Conservation (phyloP, 2,797 vertebrate genomes). For the Otus scops region DNA sequence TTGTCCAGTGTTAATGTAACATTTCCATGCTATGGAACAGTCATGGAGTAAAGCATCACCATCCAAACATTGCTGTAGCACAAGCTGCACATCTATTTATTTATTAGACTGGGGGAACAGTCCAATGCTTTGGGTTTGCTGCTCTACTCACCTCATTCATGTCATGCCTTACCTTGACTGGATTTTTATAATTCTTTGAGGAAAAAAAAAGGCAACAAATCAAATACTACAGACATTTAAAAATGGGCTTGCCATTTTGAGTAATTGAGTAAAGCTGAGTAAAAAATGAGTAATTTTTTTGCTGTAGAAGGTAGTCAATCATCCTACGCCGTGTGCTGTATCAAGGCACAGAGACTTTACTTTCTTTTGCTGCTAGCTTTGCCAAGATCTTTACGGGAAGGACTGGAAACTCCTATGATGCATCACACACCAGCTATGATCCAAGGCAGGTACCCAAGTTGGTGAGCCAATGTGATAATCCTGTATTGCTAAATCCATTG, state of each 20-base stretch:
- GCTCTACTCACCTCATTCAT: not conserved
- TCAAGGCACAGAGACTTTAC: not conserved
- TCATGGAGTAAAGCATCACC: not conserved
- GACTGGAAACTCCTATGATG: not conserved
- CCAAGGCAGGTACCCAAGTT: not conserved
- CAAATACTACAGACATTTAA: not conserved
- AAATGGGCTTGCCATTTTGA: not conserved
- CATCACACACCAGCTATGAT: not conserved
- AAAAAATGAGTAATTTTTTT: not conserved
- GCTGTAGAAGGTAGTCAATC: not conserved
- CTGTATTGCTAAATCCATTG: constrained; percentile 6
- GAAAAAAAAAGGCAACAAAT: not conserved
- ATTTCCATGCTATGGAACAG: not conserved
- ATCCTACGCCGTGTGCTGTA: not conserved
- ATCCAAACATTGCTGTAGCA: not conserved
- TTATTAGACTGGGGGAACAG: not conserved
- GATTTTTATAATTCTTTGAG: not conserved
- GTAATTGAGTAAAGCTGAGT: not conserved
- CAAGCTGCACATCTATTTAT: not conserved
- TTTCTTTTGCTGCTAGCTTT: not conserved
- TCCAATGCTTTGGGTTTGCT: not conserved
- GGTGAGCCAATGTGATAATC: constrained; percentile 2
- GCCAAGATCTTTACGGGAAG: not conserved
- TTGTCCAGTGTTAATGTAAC: not conserved
- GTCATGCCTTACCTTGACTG: not conserved